These are phyloP conservation scores for Drosophila borealis DNA, from an alignment of 2,888 invertebrate species.

Conservation along the genomic window DNA sequence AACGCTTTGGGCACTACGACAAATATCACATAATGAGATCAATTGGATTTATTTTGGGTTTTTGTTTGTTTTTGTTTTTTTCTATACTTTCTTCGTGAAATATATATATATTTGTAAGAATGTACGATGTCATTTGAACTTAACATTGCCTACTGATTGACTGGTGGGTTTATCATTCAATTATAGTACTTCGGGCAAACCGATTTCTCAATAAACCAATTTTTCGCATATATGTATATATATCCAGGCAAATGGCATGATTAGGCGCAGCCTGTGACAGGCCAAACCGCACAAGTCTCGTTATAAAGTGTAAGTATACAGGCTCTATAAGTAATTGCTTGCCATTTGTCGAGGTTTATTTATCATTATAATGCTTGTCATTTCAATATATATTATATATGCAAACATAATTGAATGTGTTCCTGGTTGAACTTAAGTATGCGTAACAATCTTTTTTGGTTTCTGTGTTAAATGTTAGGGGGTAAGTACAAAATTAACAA, in stretches of 20 bases:
- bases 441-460: slow-evolving; percentile 26
- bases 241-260: slow-evolving; percentile 14
- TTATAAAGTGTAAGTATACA: slow-evolving; percentile 13
- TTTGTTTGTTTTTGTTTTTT: slow-evolving; percentile 22
- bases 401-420: background rate
- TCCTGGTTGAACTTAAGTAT: slow-evolving; percentile 26
- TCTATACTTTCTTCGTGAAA: slow-evolving; percentile 14
- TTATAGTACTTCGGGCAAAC: slow-evolving; percentile 37
- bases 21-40: slow-evolving; percentile 83
- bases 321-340: slow-evolving; percentile 25
- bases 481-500: slow-evolving; percentile 47
- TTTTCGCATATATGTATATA: background rate
- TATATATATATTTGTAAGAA: slow-evolving; percentile 43
- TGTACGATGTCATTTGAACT: slow-evolving; percentile 58
- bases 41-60: slow-evolving; percentile 77
- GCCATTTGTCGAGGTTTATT: slow-evolving; percentile 22
- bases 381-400: background rate
- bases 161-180: slow-evolving; percentile 56
- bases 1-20: slow-evolving; percentile 78
- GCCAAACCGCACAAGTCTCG: slow-evolving; percentile 19
- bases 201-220: slow-evolving; percentile 10
- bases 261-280: slow-evolving; percentile 12
- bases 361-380: slow-evolving; percentile 2
- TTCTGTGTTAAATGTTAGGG: slow-evolving; percentile 1
- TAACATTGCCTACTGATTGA: slow-evolving; percentile 53